Conservation (phyloP, 53 echinoderm and acorn worm genomes). For the Echinarachnius parma region DNA sequence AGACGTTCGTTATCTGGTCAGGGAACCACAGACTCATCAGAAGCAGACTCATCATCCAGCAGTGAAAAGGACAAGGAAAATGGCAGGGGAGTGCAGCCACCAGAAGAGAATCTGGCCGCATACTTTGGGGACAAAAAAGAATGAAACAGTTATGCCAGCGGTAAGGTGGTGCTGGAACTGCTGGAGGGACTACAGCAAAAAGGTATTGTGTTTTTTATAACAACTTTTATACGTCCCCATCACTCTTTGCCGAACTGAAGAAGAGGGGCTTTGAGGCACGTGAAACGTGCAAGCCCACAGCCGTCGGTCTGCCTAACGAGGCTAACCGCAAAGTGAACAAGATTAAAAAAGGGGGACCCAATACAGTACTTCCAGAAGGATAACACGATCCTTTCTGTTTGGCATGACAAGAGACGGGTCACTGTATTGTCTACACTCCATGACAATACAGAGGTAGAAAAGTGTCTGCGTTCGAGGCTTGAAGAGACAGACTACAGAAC, state of each 20-base stretch:
- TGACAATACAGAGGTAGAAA: not conserved
- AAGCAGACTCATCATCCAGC: no score
- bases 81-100: no score
- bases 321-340: not conserved
- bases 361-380: conserved; percentile 1
- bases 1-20: no score
- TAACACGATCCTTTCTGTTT: no score
- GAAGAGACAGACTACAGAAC: no score
- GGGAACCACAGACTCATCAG: no score
- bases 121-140: no score
- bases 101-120: no score
- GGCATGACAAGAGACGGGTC: conserved; percentile 27
- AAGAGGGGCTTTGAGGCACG: conserved; percentile 21
- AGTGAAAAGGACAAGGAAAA: no score
- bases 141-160: not conserved
- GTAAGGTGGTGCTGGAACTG: conserved; percentile 7
- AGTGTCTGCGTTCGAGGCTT: no score
- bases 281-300: not conserved
- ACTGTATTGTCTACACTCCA: not conserved
- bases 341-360: conserved; percentile 20
- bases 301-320: conserved; percentile 6
- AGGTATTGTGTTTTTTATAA: conserved; percentile 14
- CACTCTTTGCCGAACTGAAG: conserved; percentile 3
- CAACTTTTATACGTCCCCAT: conserved; percentile 19
- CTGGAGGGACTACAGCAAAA: not conserved